Base-by-base conservation (phyloP, 2,888 invertebrate genomes). In the Smittia sp. region DNA sequence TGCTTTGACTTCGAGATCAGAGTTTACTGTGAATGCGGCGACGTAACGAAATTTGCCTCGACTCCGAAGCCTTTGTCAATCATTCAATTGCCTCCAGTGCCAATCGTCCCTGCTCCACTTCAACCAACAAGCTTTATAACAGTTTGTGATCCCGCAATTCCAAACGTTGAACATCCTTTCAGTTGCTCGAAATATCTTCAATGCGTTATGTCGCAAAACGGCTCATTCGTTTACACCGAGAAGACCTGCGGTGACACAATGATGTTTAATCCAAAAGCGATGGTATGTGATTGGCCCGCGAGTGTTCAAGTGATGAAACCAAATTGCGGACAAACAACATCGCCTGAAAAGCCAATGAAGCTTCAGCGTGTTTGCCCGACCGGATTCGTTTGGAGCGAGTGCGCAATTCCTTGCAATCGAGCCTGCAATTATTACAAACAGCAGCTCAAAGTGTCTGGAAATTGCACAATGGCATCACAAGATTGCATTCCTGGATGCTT, bases 1-100 rank as follows among this genome's bases (percentile, higher is more conserved):
- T 95, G 95, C 77, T 86, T 88, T 1, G 94, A 95, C 83, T 94
- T 94, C 79, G 94, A 95, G 82, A 88, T 94, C 67, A 85, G 91
- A 32, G 89, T 93, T 1, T 84, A 87, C 52, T 94, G 94, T 79
- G 80, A 84, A 73, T 91, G 91, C 79, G 82, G 80, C 80, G 77
- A 62, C 4, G 18, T n/a, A n/a, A 39, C 39, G 18, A 41, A 46
- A 32, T 1, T 24, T 20, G 1, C 32, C 1, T 18, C 67, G 11
- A 11, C 63, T n/a, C 20, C 27, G 27, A 25, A 25, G 20, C 63
- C 63, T 7, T 20, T 9, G 38, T 1, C 15, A 20, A 22, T 15
- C 25, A 7, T 27, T 4, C 13, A 24, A 3, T 52, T 52, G 24
- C 3, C 11, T 4, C 24, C 22, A 24, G 22, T 41, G 2, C 63